Percentiles rank a stretch among this genome's conserved stretches.
Evolutionary conservation across 2,113 vertebrate genomes (phyloP).

Genomic region (Chaetura pelagica): DNA sequence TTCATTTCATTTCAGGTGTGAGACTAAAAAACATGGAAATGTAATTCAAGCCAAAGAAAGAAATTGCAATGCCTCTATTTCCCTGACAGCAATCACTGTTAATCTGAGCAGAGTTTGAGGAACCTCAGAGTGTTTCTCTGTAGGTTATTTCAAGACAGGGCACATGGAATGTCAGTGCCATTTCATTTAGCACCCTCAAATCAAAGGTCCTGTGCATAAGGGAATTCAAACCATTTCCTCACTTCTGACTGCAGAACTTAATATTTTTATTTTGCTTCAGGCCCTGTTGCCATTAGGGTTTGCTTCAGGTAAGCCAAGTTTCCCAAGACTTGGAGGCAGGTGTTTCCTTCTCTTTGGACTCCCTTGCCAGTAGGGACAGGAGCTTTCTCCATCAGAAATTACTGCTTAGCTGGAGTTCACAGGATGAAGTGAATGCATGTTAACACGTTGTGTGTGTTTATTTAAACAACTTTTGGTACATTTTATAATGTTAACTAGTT

Average conservation of each 20-base stretch:
- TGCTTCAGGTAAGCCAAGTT: constrained; percentile 6
- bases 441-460: not conserved
- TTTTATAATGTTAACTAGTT: constrained; percentile 34
- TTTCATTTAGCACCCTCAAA: not conserved
- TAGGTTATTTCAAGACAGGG: not conserved
- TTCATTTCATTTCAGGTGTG: not conserved
- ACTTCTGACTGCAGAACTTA: not conserved
- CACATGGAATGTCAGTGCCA: fast-evolving
- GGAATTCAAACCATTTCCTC: not conserved
- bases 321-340: not conserved
- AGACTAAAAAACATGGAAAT: not conserved
- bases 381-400: constrained; percentile 55
- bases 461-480: constrained; percentile 23
- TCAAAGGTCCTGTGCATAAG: not conserved
- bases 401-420: not conserved
- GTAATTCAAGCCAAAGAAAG: not conserved
- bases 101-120: not conserved
- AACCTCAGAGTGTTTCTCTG: not conserved
- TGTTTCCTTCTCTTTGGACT: not conserved
- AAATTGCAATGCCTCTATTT: not conserved
- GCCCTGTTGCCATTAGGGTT: not conserved
- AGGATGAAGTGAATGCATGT: not conserved
- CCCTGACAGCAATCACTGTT: not conserved
- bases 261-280: not conserved
- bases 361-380: not conserved